These are phyloP conservation scores for Zaprionus lineosus DNA, from an alignment of 2,888 invertebrate genomes.

Conservation along the genomic window DNA sequence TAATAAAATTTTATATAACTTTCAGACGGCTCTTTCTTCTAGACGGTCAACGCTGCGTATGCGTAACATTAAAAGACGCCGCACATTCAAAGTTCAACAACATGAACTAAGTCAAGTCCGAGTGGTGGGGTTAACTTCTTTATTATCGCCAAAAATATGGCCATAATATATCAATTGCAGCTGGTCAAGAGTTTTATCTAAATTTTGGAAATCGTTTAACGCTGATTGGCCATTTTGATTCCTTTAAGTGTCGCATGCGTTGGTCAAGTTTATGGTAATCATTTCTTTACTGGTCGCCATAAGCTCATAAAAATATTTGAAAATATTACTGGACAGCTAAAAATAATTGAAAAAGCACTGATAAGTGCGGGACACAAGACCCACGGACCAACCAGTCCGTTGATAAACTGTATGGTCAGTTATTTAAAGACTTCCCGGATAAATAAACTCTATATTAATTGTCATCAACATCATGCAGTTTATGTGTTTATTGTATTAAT, in stretches of 20 bases:
- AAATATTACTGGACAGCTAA: conserved; percentile 27
- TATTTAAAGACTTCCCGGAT: conserved; percentile 23
- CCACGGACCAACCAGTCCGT: conserved; percentile 55
- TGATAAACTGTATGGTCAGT: conserved; percentile 40
- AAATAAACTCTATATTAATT: neutral
- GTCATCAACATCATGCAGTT: conserved; percentile 27
- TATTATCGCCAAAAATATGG: conserved; percentile 23
- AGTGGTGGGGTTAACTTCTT: conserved; percentile 1
- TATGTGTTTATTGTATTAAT: conserved; percentile 30
- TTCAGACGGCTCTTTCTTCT: neutral
- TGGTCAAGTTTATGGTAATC: conserved; percentile 28
- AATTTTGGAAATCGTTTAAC: conserved; percentile 7
- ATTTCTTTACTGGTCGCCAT: conserved; percentile 2
- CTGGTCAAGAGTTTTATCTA: conserved; percentile 27
- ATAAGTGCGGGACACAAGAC: conserved; percentile 40
- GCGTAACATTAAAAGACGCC: conserved; percentile 44
- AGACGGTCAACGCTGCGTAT: conserved; percentile 15
- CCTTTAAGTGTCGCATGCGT: conserved; percentile 23
- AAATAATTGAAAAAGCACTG: conserved; percentile 52
- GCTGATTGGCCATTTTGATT: conserved; percentile 42
- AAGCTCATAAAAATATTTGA: conserved; percentile 17
- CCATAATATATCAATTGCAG: conserved; percentile 30
- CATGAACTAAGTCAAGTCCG: conserved; percentile 36
- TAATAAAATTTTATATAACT: conserved; percentile 54
- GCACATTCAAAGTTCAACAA: conserved; percentile 19